Base-by-base conservation (phyloP, 2,888 invertebrate species). In the Dioctria linearis region DNA sequence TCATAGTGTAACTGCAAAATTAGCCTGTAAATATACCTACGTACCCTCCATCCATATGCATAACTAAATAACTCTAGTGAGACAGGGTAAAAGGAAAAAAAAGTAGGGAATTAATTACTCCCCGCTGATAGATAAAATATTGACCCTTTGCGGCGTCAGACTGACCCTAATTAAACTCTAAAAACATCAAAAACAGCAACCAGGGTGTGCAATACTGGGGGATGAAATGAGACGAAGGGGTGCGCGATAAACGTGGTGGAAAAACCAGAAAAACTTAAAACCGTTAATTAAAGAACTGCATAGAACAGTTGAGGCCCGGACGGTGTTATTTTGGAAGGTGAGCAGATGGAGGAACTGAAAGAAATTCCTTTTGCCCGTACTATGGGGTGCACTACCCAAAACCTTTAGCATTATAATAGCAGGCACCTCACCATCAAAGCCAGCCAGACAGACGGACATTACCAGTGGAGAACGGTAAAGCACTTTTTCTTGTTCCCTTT, bases 161-260 rank as follows among this genome's bases (percentile, higher is more conserved):
- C 80, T 81, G 81, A 81, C 81, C 81, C 81, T 81, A 81, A 81
- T 81, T 80, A 81, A 81, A 80, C 71, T 75, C 54, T 69, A 76
- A 81, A 80, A 71, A 40, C 59, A 75, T 42, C 42, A 59, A 61
- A 75, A 75, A 75, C 46, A 43, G 75, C 71, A 78, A 63, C 67
- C 42, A 63, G 59, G 63, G 76, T 43, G 46, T 46, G 46, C 46
- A 46, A 8, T 46, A 46, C 46, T 46, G 46, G 46, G 46, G 46
- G 25, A 25, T 46, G 46, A 46, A 46, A 6, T 37, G 37, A 4
- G 9, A 63, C 9, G 37, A 37, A 63, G 46, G 37, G 63, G 63
- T 42, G 49, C 37, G 49, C 76, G 37, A 49, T 49, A 76, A 49
- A 49, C 25, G 39, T 46, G 25, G 25, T 25, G 42, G 46, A 63